phyloP scores from a whole-genome alignment of 2,888 invertebrate genomes.

The Digitonthophagus gazella region DNA sequence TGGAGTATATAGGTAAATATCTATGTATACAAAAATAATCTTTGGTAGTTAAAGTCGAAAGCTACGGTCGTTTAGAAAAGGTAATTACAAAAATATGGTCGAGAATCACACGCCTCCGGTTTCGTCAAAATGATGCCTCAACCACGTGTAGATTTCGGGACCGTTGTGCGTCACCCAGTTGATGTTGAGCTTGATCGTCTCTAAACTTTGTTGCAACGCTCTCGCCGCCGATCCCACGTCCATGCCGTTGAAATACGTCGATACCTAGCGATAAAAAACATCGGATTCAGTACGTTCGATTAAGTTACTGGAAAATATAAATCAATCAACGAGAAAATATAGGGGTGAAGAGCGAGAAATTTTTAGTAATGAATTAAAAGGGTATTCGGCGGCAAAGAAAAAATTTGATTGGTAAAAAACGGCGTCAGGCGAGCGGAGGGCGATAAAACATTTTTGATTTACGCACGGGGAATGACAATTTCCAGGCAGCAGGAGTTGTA shows the following conservation, averaged over 20 bases:
- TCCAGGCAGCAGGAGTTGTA: neutral
- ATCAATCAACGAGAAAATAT: neutral
- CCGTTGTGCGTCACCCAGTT: conserved; percentile 71
- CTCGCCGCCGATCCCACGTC: conserved; percentile 50
- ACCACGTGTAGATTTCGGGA: conserved; percentile 53
- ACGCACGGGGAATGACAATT: neutral
- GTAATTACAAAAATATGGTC: conserved; percentile 27
- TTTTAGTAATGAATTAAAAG: neutral
- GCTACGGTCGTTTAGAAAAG: conserved; percentile 19
- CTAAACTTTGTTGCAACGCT: conserved; percentile 71
- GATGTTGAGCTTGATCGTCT: conserved; percentile 77
- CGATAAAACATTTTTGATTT: neutral
- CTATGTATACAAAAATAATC: conserved; percentile 36
- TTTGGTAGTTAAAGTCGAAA: conserved; percentile 20
- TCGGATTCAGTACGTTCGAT: too few relatives aligned
- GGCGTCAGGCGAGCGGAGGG: neutral
- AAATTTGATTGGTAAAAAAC: neutral
- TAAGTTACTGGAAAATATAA: neutral
- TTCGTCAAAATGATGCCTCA: conserved; percentile 41
- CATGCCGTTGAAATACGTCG: conserved; percentile 51
- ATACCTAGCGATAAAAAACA: conserved; percentile 44
- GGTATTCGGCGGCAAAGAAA: neutral
- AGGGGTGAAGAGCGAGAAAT: too few relatives aligned
- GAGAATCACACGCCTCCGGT: conserved; percentile 17
- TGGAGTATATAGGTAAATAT: conserved; percentile 22